A percentile compares a stretch with the other conserved stretches of the same genome.
phyloP scores from a whole-genome alignment of 2,888 invertebrate genomes.

The Euzetes globulus region DNA sequence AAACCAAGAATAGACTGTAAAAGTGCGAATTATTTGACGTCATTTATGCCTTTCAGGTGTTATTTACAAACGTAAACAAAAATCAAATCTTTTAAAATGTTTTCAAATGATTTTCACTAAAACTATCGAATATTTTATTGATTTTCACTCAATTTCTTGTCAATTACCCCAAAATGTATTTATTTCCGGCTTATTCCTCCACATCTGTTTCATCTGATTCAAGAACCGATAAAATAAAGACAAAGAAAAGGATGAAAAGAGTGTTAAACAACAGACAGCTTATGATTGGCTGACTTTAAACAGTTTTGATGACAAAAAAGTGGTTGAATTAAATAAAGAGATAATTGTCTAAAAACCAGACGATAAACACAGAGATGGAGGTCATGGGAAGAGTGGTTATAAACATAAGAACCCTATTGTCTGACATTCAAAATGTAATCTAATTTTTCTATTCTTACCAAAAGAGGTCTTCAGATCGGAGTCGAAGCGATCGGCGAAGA shows the following conservation, averaged over 20 bases:
- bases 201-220: not conserved
- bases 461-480: not conserved
- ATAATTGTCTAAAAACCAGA: not conserved
- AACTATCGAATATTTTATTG: not conserved
- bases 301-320: not conserved
- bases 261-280: not conserved
- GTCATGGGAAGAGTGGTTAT: too few species aligned
- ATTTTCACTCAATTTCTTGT: not conserved
- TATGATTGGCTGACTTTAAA: not conserved
- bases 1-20: too few species aligned
- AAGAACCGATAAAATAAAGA: not conserved
- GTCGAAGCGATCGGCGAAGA: not conserved
- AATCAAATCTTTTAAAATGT: not conserved
- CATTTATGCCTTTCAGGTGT: too few species aligned
- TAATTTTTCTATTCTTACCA: too few species aligned
- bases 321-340: constrained; percentile 12
- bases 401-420: too few species aligned
- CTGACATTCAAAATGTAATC: too few species aligned
- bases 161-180: constrained; percentile 22
- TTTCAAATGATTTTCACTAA: not conserved
- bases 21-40: too few species aligned
- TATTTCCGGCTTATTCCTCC: constrained; percentile 33
- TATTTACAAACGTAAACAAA: too few species aligned
- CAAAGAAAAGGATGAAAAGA: not conserved
- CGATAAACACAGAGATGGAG: not conserved